A percentile compares a stretch with the other conserved stretches of the same genome.
Conservation (phyloP, 2,797 vertebrate species). For the Bryconaethiops microstoma region DNA sequence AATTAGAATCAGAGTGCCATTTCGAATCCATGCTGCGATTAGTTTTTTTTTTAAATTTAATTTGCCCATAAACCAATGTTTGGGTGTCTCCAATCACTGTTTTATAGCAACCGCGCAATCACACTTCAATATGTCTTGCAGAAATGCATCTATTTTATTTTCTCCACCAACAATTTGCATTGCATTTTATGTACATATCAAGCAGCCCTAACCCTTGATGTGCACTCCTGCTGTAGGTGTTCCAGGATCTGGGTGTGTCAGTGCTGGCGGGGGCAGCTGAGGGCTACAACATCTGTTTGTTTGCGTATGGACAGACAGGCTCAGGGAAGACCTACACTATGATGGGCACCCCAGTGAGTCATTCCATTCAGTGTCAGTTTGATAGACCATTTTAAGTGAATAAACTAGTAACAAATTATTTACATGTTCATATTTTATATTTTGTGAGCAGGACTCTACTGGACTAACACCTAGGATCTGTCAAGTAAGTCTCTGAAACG, state of each 20-base stretch:
- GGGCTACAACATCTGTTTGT: constrained; percentile 97
- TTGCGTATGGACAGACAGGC: constrained; percentile 98
- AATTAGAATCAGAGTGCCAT: no score
- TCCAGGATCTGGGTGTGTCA: constrained; percentile 93
- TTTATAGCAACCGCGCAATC: no score
- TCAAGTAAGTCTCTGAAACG: constrained; percentile 79
- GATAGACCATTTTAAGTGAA: neutral
- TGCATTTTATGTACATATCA: no score
- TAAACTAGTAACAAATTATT: neutral
- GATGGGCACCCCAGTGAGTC: constrained; percentile 95
- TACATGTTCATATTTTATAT: neutral
- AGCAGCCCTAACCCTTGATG: neutral
- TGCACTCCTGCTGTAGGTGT: constrained; percentile 79
- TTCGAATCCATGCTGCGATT: no score
- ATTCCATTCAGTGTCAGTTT: neutral
- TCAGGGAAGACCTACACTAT: constrained; percentile 98
- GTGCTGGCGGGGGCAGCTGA: constrained; percentile 88
- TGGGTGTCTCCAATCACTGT: no score
- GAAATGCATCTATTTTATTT: no score
- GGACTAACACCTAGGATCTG: constrained; percentile 96
- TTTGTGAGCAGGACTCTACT: constrained; percentile 81
- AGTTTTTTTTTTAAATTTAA: no score
- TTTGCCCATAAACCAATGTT: no score
- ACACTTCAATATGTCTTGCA: no score
- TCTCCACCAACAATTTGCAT: no score